Base-by-base conservation (phyloP, 2,113 vertebrate genomes). In the Ellobius talpinus region DNA sequence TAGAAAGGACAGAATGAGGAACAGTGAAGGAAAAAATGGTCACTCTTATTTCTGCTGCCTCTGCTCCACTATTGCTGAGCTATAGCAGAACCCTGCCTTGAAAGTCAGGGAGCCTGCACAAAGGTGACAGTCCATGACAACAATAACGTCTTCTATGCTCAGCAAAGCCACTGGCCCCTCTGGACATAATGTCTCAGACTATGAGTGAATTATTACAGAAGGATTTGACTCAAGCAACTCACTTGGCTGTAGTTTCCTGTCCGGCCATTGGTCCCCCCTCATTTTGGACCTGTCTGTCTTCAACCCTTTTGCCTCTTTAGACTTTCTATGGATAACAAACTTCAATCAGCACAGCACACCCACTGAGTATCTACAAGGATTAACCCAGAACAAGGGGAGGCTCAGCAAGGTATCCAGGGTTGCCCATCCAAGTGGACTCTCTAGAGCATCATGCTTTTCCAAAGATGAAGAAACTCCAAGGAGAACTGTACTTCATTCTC, bases 401-500 rank as follows among this genome's bases (percentile, higher is more conserved):
- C 7, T 88, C 31, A n/a, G 16, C 79, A 21, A 72, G 42, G 26
- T 23, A 21, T 36, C 3, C 21, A 13, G n/a, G 50, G 33, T 33
- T 70, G 29, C 21, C 39, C 13, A 19, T 52, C 29, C 78, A 26
- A 10, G 1, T 26, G 45, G 55, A 21, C 79, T 42, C 79, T 58
- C 14, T 39, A 58, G 58, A 58, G 58, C 63, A 4, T 63, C 76
- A 58, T 47, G 42, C 1, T 5, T 50, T n/a, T 58, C 39, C 76
- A 70, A 42, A 96, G 92, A 87, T 1, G 0, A 61, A 87, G 88
- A 92, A 72, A 73, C 31, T 50, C 93, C 31, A 36, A 42, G 42
- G 68, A 96, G 89, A 93, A 96, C 96, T 92, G 96, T 87, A 58
- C 55, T 81, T 77, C 73, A 36, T 95, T 96, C 96, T 97, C 61